Percentiles rank a stretch among this genome's conserved stretches.
phyloP scores from a whole-genome alignment of 2,888 invertebrate species.

The Hartigia nigra region DNA sequence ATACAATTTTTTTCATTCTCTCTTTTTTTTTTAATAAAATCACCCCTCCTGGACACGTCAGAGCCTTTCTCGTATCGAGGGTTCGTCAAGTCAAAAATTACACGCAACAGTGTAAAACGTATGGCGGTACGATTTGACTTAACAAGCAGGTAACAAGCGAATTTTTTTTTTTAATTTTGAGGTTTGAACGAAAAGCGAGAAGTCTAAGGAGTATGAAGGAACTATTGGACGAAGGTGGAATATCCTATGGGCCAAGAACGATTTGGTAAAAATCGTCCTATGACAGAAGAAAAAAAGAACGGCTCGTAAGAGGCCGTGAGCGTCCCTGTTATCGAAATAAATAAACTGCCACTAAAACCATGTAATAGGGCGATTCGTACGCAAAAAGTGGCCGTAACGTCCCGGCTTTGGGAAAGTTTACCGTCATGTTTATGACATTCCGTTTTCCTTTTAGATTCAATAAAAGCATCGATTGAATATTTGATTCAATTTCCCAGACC shows the following conservation, averaged over 20 bases:
- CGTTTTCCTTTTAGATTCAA: constrained; percentile 27
- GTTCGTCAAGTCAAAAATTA: neutral
- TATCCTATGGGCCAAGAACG: neutral
- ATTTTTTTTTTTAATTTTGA: neutral
- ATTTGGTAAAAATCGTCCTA: neutral
- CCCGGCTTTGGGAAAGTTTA: constrained; percentile 18
- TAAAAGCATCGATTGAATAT: constrained; percentile 27
- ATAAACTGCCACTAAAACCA: constrained; percentile 22
- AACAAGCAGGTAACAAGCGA: neutral
- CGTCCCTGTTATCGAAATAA: constrained; percentile 13
- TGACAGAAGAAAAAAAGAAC: neutral
- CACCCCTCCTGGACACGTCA: neutral
- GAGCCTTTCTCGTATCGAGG: neutral
- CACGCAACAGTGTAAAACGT: neutral
- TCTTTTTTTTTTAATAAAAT: neutral
- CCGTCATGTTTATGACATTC: constrained; percentile 25
- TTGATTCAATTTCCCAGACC: constrained; percentile 24
- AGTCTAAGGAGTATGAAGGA: neutral
- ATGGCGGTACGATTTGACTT: neutral
- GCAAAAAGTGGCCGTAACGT: constrained; percentile 25
- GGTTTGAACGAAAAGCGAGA: neutral
- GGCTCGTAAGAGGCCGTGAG: neutral
- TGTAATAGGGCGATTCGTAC: constrained; percentile 26
- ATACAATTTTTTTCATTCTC: neutral
- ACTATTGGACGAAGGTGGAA: neutral